A percentile compares a stretch with the other conserved stretches of the same genome.
Conservation (phyloP, 1,140 invertebrate species). For the Micrasema longulum region DNA sequence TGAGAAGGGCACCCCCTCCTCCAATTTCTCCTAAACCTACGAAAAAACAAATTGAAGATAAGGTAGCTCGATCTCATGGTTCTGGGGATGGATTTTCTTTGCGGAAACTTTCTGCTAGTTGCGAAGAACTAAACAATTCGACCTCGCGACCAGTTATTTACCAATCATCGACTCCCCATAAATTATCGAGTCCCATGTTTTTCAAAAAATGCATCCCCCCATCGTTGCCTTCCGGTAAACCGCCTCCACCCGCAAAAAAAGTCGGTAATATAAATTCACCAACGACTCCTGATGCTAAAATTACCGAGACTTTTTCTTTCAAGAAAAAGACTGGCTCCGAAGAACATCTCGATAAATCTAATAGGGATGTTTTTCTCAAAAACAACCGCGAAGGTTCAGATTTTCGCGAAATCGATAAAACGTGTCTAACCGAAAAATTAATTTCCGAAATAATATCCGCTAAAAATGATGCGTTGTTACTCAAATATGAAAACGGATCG, state of each 20-base stretch:
- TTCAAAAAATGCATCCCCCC: conserved; percentile 46
- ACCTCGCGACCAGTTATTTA: conserved; percentile 58
- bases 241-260: conserved; percentile 36
- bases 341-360: background rate
- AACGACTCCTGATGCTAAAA: background rate
- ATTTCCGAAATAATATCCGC: conserved; percentile 68
- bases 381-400: background rate
- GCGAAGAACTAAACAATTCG: conserved; percentile 59
- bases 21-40: conserved; percentile 67
- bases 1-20: conserved; percentile 67
- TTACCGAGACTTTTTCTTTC: conserved; percentile 14
- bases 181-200: conserved; percentile 50
- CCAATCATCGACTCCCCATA: conserved; percentile 62
- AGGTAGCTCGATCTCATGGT: conserved; percentile 59
- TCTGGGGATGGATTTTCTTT: conserved; percentile 53
- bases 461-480: conserved; percentile 57
- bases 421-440: conserved; percentile 65
- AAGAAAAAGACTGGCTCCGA: background rate
- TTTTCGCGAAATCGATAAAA: conserved; percentile 60
- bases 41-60: conserved; percentile 63
- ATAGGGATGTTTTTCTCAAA: background rate
- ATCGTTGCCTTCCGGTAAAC: conserved; percentile 45
- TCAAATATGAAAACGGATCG: conserved; percentile 15
- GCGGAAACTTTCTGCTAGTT: conserved; percentile 56
- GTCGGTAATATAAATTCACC: conserved; percentile 36